These are phyloP conservation scores for Tapera naevia DNA, from an alignment of 2,797 vertebrate species.

Conservation along the genomic window DNA sequence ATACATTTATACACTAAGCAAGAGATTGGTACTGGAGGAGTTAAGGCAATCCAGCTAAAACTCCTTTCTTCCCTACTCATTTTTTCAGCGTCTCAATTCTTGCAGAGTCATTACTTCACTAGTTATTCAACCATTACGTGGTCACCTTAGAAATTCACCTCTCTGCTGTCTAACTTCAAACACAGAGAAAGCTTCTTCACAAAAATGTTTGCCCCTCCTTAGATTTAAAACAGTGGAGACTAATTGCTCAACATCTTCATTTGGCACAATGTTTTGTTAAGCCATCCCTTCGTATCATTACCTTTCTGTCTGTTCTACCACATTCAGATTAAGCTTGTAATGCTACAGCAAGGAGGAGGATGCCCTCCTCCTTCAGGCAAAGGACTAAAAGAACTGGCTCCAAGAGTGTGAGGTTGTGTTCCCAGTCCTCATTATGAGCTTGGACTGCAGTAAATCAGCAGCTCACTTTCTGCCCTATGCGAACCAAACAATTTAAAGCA, in stretches of 20 bases:
- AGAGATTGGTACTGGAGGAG: neutral
- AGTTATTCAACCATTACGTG: neutral
- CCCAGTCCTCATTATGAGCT: neutral
- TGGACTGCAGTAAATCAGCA: neutral
- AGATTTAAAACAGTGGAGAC: neutral
- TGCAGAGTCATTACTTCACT: slow-evolving; percentile 61
- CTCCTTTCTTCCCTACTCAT: neutral
- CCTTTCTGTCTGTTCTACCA: neutral
- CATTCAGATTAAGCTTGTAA: neutral
- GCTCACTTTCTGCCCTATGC: neutral
- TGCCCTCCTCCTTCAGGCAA: neutral
- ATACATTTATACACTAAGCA: neutral
- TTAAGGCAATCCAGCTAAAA: neutral
- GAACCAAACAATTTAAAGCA: neutral
- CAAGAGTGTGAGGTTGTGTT: neutral
- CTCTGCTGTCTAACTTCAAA: neutral
- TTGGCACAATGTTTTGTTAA: neutral
- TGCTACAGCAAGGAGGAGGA: neutral
- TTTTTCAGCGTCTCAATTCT: neutral
- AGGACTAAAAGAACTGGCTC: neutral
- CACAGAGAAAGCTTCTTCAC: neutral
- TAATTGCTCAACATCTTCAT: neutral
- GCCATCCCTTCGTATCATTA: neutral
- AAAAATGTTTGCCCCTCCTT: neutral
- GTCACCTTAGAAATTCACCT: neutral